A percentile compares a stretch with the other conserved stretches of the same genome.
phyloP scores from a whole-genome alignment of 2,888 invertebrate genomes.

The Cartodere bifasciata region DNA sequence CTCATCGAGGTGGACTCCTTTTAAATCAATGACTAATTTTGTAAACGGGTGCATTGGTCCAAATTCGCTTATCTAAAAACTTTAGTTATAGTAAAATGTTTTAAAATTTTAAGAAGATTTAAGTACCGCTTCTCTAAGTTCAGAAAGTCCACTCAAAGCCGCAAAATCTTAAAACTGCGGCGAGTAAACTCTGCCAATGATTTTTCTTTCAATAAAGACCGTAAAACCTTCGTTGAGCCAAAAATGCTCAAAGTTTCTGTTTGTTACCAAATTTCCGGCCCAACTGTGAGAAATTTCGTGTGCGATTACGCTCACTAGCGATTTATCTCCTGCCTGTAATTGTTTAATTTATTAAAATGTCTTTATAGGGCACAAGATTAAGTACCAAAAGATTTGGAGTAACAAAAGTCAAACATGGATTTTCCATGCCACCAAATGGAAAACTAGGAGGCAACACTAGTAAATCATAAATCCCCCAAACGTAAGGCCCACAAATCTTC shows the following conservation, averaged over 20 bases:
- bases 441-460: slow-evolving; percentile 87
- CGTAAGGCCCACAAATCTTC: slow-evolving; percentile 74
- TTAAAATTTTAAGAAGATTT: too few relatives aligned
- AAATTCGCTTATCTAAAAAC: slow-evolving; percentile 40
- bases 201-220: slow-evolving; percentile 81
- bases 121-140: slow-evolving; percentile 61
- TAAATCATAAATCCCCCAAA: slow-evolving; percentile 83
- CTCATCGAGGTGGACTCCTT: slow-evolving; percentile 80
- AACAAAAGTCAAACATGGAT: slow-evolving; percentile 90
- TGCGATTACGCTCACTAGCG: slow-evolving; percentile 78
- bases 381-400: slow-evolving; percentile 82
- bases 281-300: slow-evolving; percentile 95
- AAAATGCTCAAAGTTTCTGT: slow-evolving; percentile 86
- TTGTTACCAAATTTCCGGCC: slow-evolving; percentile 92
- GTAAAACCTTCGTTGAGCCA: slow-evolving; percentile 97
- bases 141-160: slow-evolving; percentile 63
- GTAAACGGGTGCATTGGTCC: slow-evolving; percentile 58
- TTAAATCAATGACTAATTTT: slow-evolving; percentile 63
- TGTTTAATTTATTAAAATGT: too few relatives aligned
- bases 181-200: slow-evolving; percentile 56
- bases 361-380: too few relatives aligned
- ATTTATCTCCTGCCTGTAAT: slow-evolving; percentile 90
- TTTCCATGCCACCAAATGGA: slow-evolving; percentile 96
- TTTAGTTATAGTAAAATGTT: too few relatives aligned
- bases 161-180: slow-evolving; percentile 63